Conservation (phyloP, 2,888 invertebrate species). For the Tenthredo mesomela region DNA sequence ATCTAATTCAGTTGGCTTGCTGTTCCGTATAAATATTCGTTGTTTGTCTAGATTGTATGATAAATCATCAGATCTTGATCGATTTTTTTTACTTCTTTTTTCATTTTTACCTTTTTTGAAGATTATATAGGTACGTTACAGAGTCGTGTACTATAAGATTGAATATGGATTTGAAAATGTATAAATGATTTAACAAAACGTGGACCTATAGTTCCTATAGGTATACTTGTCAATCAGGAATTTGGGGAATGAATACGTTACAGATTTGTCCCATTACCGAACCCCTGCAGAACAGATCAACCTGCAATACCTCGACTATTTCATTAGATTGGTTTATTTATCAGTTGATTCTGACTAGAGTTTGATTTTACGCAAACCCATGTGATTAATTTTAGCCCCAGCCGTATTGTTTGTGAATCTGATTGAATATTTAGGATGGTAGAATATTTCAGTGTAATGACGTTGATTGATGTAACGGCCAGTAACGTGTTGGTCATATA, state of each 20-base stretch:
- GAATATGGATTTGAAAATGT: too few relatives aligned
- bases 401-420: slow-evolving; percentile 48
- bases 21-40: too few relatives aligned
- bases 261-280: slow-evolving; percentile 17
- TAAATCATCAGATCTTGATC: too few relatives aligned
- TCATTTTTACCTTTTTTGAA: too few relatives aligned
- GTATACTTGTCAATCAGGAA: not conserved
- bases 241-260: slow-evolving; percentile 23
- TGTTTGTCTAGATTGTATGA: too few relatives aligned
- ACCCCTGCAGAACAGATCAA: not conserved
- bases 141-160: too few relatives aligned
- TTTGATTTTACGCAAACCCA: slow-evolving; percentile 63
- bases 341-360: slow-evolving; percentile 65
- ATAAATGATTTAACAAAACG: too few relatives aligned
- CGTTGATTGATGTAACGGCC: slow-evolving; percentile 46
- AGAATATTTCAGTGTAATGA: slow-evolving; percentile 40
- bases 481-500: not conserved
- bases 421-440: slow-evolving; percentile 47
- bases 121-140: too few relatives aligned
- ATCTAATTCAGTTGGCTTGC: too few relatives aligned
- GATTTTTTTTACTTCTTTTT: too few relatives aligned
- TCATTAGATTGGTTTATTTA: slow-evolving; percentile 66
- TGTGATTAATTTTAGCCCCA: slow-evolving; percentile 40
- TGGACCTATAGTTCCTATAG: too few relatives aligned
- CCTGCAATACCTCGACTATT: slow-evolving; percentile 58